Evolutionary conservation across 2,797 vertebrate species (phyloP).

Genomic region (Erpetoichthys calabaricus): DNA sequence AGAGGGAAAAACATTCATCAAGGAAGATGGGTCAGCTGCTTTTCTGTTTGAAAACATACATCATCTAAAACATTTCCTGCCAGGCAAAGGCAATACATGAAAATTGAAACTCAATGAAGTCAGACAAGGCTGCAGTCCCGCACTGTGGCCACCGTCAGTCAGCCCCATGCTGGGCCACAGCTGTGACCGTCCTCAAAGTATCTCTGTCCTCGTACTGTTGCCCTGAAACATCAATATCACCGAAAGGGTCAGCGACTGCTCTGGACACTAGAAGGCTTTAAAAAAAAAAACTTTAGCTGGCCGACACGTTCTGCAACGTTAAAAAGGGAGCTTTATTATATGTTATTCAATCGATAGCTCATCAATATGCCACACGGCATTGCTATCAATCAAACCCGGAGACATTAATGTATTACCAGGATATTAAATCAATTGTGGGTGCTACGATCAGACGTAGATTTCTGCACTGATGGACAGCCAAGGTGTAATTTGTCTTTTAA

Average conservation of each 20-base stretch:
- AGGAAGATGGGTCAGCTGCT: too few species aligned
- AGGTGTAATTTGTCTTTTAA: background rate
- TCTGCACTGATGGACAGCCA: background rate
- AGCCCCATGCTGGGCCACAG: too few species aligned
- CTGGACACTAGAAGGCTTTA: background rate
- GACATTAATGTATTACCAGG: background rate
- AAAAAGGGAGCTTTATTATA: constrained; percentile 1
- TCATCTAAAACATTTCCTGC: too few species aligned
- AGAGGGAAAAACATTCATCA: too few species aligned
- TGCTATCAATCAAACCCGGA: background rate
- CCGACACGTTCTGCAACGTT: background rate
- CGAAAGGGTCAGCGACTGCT: background rate
- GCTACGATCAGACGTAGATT: background rate
- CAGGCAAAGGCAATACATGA: too few species aligned
- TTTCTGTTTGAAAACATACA: too few species aligned
- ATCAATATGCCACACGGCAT: constrained; percentile 4
- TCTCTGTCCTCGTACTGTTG: too few species aligned
- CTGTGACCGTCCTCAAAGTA: too few species aligned
- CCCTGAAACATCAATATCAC: too few species aligned
- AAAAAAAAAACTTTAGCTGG: constrained; percentile 2
- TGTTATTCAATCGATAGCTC: background rate
- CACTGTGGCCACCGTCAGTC: too few species aligned
- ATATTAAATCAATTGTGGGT: constrained; percentile 1
- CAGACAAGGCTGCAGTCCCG: too few species aligned
- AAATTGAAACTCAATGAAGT: too few species aligned